A percentile compares a stretch with the other conserved stretches of the same genome.
Evolutionary conservation across 2,113 vertebrate genomes (phyloP).

Genomic region (Vombatus ursinus): DNA sequence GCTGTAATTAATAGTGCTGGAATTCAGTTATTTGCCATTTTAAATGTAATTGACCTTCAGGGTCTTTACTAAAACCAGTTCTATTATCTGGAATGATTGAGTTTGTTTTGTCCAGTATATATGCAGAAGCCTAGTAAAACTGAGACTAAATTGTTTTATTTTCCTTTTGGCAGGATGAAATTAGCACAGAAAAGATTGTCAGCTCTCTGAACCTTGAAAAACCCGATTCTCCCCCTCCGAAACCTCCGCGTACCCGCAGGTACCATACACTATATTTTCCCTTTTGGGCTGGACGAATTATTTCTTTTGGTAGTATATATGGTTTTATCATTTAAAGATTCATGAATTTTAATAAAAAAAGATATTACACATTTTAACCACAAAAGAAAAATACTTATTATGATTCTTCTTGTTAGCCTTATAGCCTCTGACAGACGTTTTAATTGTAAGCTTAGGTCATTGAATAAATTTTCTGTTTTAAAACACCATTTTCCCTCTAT

Average conservation of each 20-base stretch:
- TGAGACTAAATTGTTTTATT: slow-evolving; percentile 39
- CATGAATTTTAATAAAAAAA: not conserved
- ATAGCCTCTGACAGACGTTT: not conserved
- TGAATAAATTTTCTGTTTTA: not conserved
- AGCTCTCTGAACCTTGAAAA: slow-evolving; percentile 88
- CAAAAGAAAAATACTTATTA: not conserved
- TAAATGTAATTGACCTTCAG: not conserved
- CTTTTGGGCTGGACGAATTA: not conserved
- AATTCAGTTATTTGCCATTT: not conserved
- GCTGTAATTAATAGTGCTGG: not conserved
- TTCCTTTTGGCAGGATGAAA: slow-evolving; percentile 88
- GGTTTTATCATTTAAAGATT: not conserved
- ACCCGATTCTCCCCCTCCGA: slow-evolving; percentile 96
- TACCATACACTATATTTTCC: slow-evolving; percentile 67
- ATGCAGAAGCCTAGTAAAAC: not conserved
- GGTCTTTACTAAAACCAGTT: slow-evolving; percentile 5
- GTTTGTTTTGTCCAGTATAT: slow-evolving; percentile 22
- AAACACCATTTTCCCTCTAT: not conserved
- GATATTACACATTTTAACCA: not conserved
- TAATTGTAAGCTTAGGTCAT: not conserved
- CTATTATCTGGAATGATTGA: slow-evolving; percentile 27
- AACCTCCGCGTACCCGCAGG: slow-evolving; percentile 96
- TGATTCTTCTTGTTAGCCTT: not conserved
- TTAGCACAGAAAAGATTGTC: slow-evolving; percentile 88
- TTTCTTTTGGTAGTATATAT: not conserved